These are phyloP conservation scores for Molorchus minor DNA, from an alignment of 2,888 invertebrate species.

Conservation along the genomic window DNA sequence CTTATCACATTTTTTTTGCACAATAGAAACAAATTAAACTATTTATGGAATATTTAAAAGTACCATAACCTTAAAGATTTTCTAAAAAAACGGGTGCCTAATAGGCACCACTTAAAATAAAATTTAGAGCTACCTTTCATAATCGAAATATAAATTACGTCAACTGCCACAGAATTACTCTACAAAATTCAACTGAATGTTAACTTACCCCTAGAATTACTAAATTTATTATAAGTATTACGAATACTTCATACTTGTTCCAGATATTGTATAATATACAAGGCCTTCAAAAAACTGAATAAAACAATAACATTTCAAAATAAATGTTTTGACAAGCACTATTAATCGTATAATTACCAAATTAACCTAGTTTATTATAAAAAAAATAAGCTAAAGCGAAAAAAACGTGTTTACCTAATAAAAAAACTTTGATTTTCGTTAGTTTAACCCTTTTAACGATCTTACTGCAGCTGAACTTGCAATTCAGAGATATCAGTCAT, in stretches of 20 bases:
- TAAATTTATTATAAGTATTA: not conserved
- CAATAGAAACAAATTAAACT: no score
- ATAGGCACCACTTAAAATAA: no score
- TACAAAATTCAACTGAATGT: slow-evolving; percentile 1
- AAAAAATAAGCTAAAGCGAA: slow-evolving; percentile 3
- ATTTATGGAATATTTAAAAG: no score
- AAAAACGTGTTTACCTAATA: not conserved
- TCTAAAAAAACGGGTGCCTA: no score
- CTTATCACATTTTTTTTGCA: no score
- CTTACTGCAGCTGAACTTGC: slow-evolving; percentile 60
- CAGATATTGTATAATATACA: not conserved
- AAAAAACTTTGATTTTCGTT: slow-evolving; percentile 11
- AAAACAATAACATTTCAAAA: not conserved
- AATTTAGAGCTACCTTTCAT: no score
- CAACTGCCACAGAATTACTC: no score
- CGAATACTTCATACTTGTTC: not conserved
- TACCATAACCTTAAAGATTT: no score
- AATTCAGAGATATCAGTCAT: slow-evolving; percentile 61
- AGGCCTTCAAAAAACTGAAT: not conserved
- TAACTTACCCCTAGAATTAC: no score
- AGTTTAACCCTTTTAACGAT: not conserved
- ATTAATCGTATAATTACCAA: not conserved
- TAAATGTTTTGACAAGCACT: not conserved
- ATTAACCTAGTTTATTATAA: no score
- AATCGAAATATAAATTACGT: no score